Conservation (phyloP, 2,113 vertebrate species). For the Muscicapa adusta region DNA sequence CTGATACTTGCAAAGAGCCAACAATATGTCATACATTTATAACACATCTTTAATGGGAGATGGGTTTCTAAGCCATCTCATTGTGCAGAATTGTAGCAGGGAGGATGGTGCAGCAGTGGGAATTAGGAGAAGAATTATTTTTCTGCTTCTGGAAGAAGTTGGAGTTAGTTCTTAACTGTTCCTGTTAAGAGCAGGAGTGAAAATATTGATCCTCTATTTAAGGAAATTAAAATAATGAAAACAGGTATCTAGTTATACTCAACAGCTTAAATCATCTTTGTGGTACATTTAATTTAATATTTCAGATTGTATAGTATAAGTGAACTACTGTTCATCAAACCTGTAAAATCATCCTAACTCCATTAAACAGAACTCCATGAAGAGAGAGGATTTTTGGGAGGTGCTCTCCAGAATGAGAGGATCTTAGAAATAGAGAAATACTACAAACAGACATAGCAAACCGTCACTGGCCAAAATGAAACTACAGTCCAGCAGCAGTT, state of each 20-base stretch:
- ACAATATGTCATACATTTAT: too few species aligned
- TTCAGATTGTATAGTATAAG: background rate
- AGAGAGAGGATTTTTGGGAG: background rate
- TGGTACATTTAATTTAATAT: background rate
- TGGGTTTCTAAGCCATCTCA: accelerated
- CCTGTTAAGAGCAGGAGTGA: background rate
- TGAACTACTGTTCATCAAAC: background rate
- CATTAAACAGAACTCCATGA: accelerated
- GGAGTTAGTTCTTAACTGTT: too few species aligned
- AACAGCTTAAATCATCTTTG: background rate
- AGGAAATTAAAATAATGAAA: background rate
- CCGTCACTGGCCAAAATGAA: background rate
- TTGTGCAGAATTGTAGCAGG: accelerated
- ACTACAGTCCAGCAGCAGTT: background rate
- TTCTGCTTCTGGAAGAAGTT: background rate
- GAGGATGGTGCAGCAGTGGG: background rate
- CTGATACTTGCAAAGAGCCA: too few species aligned
- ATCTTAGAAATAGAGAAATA: background rate
- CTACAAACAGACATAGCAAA: background rate
- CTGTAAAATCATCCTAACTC: background rate
- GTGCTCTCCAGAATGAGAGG: background rate
- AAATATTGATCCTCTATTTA: background rate
- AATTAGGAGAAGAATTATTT: background rate
- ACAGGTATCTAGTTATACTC: background rate
- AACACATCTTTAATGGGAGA: background rate